Conservation (phyloP, 2,888 invertebrate species). For the Netelia inedita region DNA sequence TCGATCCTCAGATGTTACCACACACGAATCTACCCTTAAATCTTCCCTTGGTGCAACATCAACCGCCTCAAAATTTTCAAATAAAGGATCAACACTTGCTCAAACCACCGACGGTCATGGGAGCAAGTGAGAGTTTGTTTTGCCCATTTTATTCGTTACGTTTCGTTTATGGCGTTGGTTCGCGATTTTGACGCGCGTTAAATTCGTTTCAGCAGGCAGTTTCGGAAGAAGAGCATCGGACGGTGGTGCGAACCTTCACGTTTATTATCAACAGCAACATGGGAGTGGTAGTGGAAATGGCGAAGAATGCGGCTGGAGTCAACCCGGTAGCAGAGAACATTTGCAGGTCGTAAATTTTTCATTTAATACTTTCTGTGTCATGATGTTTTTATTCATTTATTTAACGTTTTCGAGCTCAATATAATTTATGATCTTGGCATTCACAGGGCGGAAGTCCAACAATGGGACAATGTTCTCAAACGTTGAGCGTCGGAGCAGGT, state of each 20-base stretch:
- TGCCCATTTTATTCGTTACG: background rate
- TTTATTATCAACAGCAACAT: constrained; percentile 86
- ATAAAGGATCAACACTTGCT: constrained; percentile 97
- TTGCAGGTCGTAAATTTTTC: constrained; percentile 85
- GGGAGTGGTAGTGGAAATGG: constrained; percentile 80
- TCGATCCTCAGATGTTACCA: constrained; percentile 88
- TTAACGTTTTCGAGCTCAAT: background rate
- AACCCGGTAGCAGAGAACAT: constrained; percentile 87
- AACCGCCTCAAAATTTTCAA: constrained; percentile 93
- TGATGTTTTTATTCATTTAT: background rate
- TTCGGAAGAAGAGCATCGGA: constrained; percentile 97
- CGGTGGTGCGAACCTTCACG: constrained; percentile 97
- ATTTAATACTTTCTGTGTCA: background rate
- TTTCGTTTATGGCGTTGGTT: background rate
- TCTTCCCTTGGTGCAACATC: constrained; percentile 93
- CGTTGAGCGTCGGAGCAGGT: constrained; percentile 81
- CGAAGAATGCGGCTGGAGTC: constrained; percentile 86
- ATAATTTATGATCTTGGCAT: constrained; percentile 32
- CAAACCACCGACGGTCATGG: constrained; percentile 96
- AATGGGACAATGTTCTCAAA: constrained; percentile 84
- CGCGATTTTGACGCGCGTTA: background rate
- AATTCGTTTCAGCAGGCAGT: constrained; percentile 87
- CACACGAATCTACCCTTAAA: constrained; percentile 94
- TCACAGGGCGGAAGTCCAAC: constrained; percentile 84
- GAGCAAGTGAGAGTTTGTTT: constrained; percentile 88